Conservation (phyloP, 2,888 invertebrate genomes). For the Meandrusa payeni region DNA sequence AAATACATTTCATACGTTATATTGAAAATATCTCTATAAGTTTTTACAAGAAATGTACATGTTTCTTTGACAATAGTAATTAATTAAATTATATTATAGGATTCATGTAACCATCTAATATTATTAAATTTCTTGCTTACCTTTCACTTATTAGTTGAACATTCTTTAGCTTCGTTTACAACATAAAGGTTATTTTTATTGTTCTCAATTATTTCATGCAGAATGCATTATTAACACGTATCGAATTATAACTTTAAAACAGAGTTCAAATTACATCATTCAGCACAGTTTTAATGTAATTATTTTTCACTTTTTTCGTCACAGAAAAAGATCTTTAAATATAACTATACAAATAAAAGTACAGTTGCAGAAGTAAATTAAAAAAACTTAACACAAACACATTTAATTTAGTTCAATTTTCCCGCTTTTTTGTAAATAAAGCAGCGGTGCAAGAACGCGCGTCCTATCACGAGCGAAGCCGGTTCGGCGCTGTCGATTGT, state of each 20-base stretch:
- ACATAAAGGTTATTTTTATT: neutral
- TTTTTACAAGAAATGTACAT: no score
- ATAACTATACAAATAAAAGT: constrained; percentile 5
- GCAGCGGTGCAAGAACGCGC: constrained; percentile 38
- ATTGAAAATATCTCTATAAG: no score
- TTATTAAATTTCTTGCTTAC: no score
- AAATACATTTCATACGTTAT: neutral
- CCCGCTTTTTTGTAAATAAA: constrained; percentile 52
- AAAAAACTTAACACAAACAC: neutral
- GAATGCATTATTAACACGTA: constrained; percentile 27
- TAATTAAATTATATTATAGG: no score
- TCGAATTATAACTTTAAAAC: neutral
- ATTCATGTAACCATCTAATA: no score
- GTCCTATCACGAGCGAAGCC: constrained; percentile 67
- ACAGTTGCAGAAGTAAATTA: no score
- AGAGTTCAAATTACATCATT: neutral
- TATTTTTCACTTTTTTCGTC: constrained; percentile 5
- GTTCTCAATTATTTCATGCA: constrained; percentile 31
- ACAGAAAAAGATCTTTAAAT: constrained; percentile 19
- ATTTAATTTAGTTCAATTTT: constrained; percentile 36
- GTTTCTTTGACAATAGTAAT: no score
- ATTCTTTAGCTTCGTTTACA: neutral
- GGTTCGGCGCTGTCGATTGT: constrained; percentile 65
- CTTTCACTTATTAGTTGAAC: no score
- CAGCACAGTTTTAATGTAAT: neutral